A percentile compares a stretch with the other conserved stretches of the same genome.
Conservation (phyloP, 2,888 invertebrate species). For the Erpobdella octoculata region DNA sequence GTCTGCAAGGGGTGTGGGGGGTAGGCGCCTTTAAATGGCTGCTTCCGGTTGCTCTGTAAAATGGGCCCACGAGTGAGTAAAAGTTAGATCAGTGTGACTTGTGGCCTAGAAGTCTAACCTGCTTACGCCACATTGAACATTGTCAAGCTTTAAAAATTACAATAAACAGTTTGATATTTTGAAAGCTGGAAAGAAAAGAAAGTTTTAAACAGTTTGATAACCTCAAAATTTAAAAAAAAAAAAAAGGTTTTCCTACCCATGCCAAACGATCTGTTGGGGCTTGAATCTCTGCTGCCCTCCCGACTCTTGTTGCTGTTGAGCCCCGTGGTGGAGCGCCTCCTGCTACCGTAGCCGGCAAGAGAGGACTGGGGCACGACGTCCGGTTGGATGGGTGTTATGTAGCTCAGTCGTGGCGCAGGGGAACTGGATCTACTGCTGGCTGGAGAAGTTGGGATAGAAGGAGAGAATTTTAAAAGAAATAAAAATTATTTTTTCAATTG, state of each 20-base stretch:
- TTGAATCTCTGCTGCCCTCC: slow-evolving; percentile 53
- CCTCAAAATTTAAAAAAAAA: too few relatives aligned
- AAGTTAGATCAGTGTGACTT: too few relatives aligned
- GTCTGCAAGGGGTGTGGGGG: too few relatives aligned
- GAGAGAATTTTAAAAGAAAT: background rate
- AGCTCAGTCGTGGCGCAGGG: slow-evolving; percentile 75
- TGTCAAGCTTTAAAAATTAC: too few relatives aligned
- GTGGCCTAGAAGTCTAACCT: too few relatives aligned
- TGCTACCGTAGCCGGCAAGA: background rate
- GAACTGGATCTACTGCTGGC: slow-evolving; percentile 88
- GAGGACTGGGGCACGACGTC: slow-evolving; percentile 15
- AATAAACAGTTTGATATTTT: too few relatives aligned
- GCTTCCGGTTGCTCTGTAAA: too few relatives aligned
- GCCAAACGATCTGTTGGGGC: slow-evolving; percentile 44
- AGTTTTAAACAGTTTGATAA: too few relatives aligned
- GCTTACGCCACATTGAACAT: too few relatives aligned
- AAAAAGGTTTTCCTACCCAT: background rate
- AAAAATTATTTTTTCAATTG: background rate
- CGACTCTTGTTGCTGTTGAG: slow-evolving; percentile 41
- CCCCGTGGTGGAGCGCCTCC: slow-evolving; percentile 15
- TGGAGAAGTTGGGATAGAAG: slow-evolving; percentile 51
- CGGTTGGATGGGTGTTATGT: slow-evolving; percentile 59
- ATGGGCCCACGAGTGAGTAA: too few relatives aligned
- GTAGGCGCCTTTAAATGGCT: too few relatives aligned
- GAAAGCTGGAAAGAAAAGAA: too few relatives aligned